Conservation (phyloP, 2,888 invertebrate genomes). For the Scaptomyza tumidula region DNA sequence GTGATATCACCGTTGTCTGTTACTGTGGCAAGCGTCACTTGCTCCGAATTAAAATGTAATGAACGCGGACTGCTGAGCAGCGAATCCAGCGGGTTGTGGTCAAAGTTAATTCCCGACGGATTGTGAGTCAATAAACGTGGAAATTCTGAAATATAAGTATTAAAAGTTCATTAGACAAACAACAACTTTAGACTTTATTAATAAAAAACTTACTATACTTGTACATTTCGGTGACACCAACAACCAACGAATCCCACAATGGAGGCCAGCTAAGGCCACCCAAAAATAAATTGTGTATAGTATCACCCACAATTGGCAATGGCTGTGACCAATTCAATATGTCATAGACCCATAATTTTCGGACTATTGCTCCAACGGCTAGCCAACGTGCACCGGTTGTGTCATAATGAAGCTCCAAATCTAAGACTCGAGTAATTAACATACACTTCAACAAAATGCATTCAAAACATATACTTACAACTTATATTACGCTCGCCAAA, state of each 20-base stretch:
- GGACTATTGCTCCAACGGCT: constrained; percentile 55
- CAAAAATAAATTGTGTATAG: constrained; percentile 56
- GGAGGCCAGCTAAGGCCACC: constrained; percentile 78
- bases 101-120: constrained; percentile 59
- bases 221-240: constrained; percentile 65
- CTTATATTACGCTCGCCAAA: constrained; percentile 86
- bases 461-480: constrained; percentile 81
- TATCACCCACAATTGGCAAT: constrained; percentile 55
- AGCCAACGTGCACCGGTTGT: constrained; percentile 81
- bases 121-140: constrained; percentile 52
- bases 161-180: not conserved
- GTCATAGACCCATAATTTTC: constrained; percentile 75
- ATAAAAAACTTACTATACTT: constrained; percentile 61
- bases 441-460: not conserved
- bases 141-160: constrained; percentile 28
- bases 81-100: constrained; percentile 53
- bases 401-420: constrained; percentile 82
- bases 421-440: constrained; percentile 46
- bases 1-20: constrained; percentile 80
- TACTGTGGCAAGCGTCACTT: constrained; percentile 56
- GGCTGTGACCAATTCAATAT: constrained; percentile 73
- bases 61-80: constrained; percentile 59
- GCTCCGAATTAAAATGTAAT: constrained; percentile 69
- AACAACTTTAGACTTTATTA: not conserved
- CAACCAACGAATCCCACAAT: constrained; percentile 75